These are phyloP conservation scores for Abrostola tripartita DNA, from an alignment of 2,888 invertebrate genomes.

Conservation along the genomic window DNA sequence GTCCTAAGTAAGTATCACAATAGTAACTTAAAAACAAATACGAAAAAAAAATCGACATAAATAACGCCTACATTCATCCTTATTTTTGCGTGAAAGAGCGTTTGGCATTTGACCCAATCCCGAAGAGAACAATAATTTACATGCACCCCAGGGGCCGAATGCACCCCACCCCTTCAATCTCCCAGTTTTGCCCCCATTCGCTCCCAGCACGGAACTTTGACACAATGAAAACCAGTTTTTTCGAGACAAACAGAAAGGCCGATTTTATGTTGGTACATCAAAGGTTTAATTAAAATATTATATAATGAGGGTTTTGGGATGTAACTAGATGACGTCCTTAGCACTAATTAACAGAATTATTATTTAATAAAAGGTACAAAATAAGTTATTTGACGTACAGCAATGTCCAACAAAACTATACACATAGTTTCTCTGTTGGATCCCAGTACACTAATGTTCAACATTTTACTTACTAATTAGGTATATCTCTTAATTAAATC, in stretches of 20 bases:
- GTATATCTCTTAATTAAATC: too few relatives aligned
- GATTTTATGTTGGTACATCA: slow-evolving; percentile 16
- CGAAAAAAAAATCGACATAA: slow-evolving; percentile 32
- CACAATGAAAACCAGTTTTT: slow-evolving; percentile 37
- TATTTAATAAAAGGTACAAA: too few relatives aligned
- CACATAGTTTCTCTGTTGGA: too few relatives aligned
- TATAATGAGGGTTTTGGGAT: slow-evolving; percentile 5
- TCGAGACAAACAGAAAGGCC: slow-evolving; percentile 16
- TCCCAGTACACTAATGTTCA: too few relatives aligned
- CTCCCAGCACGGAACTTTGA: slow-evolving; percentile 31
- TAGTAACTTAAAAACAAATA: not conserved
- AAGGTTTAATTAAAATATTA: slow-evolving; percentile 13
- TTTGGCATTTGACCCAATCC: slow-evolving; percentile 66
- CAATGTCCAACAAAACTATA: too few relatives aligned
- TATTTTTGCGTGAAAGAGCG: slow-evolving; percentile 63
- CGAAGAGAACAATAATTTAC: slow-evolving; percentile 72
- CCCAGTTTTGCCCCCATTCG: slow-evolving; percentile 9
- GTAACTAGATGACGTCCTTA: not conserved
- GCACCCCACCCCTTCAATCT: slow-evolving; percentile 19
- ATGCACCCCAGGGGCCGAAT: slow-evolving; percentile 53
- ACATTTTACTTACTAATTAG: too few relatives aligned
- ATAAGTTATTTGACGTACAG: too few relatives aligned
- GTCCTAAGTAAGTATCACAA: not conserved
- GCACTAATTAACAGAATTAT: not conserved
- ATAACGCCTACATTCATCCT: slow-evolving; percentile 46